These are phyloP conservation scores for Meteorus sp. DNA, from an alignment of 1,140 invertebrate species.

Conservation along the genomic window DNA sequence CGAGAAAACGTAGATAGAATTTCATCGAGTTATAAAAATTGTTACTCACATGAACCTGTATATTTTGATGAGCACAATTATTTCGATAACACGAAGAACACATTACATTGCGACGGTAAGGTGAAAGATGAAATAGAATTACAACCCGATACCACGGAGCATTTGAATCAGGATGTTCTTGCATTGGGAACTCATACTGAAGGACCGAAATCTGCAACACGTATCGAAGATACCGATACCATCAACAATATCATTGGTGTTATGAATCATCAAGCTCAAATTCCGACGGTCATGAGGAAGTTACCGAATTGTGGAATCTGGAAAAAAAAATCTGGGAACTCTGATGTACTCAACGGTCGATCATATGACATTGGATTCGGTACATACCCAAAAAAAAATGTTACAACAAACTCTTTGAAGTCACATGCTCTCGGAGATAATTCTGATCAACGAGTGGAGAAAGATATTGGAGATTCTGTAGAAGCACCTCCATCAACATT, in stretches of 20 bases:
- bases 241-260: too few species aligned
- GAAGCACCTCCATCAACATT: conserved; percentile 43
- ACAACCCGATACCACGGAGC: conserved; percentile 9
- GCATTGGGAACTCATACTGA: too few species aligned
- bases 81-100: conserved; percentile 26
- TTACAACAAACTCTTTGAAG: background rate
- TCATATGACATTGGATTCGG: conserved; percentile 37
- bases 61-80: conserved; percentile 46
- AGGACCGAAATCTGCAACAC: too few species aligned
- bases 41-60: conserved; percentile 54
- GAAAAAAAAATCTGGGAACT: conserved; percentile 32
- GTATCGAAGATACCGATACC: too few species aligned
- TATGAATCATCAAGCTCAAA: too few species aligned
- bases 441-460: background rate
- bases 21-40: conserved; percentile 53
- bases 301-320: conserved; percentile 7
- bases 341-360: conserved; percentile 33
- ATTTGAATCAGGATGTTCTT: too few species aligned
- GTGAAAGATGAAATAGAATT: conserved; percentile 37
- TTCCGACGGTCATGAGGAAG: conserved; percentile 23
- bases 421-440: background rate
- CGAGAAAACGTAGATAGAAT: conserved; percentile 44
- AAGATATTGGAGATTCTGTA: too few species aligned
- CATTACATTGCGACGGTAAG: conserved; percentile 32
- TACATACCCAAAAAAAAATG: conserved; percentile 44